Percentiles rank a stretch among this genome's conserved stretches.
Evolutionary conservation across 1,140 invertebrate species (phyloP).

Genomic region (Penaeus chinensis): DNA sequence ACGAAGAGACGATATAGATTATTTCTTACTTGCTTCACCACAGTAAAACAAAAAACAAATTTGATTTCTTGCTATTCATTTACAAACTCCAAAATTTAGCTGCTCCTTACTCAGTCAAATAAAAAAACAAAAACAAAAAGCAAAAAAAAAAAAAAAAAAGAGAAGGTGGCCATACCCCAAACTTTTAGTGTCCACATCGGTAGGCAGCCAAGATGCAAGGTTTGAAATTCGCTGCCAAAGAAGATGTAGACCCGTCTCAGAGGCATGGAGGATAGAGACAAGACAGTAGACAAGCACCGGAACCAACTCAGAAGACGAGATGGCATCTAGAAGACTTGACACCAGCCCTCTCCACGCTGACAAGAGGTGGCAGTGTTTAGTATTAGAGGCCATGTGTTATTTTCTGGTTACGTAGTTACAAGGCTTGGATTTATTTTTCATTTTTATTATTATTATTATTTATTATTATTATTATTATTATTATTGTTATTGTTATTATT

Average conservation of each 20-base stretch:
- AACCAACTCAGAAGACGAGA: constrained; percentile 5
- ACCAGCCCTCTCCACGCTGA: neutral
- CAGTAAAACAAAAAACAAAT: too few relatives aligned
- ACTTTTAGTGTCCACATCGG: constrained; percentile 32
- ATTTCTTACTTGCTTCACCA: too few relatives aligned
- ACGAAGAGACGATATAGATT: too few relatives aligned
- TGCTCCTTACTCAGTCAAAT: too few relatives aligned
- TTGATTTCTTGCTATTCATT: too few relatives aligned
- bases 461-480: too few relatives aligned
- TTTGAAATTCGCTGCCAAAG: constrained; percentile 14
- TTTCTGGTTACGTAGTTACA: constrained; percentile 18
- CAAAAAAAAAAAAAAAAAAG: neutral
- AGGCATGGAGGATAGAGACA: constrained; percentile 18
- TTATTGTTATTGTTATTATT: too few relatives aligned
- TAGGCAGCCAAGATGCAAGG: constrained; percentile 22
- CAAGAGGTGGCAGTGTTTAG: constrained; percentile 35
- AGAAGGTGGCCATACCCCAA: constrained; percentile 52
- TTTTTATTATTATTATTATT: too few relatives aligned
- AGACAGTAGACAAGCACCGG: too few relatives aligned
- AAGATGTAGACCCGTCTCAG: constrained; percentile 1
- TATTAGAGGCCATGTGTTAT: constrained; percentile 4
- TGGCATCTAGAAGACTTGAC: neutral
- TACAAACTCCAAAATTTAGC: too few relatives aligned
- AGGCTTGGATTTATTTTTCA: too few relatives aligned
- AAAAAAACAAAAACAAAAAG: neutral